Conservation (phyloP, 2,888 invertebrate species). For the Biston stratarius region DNA sequence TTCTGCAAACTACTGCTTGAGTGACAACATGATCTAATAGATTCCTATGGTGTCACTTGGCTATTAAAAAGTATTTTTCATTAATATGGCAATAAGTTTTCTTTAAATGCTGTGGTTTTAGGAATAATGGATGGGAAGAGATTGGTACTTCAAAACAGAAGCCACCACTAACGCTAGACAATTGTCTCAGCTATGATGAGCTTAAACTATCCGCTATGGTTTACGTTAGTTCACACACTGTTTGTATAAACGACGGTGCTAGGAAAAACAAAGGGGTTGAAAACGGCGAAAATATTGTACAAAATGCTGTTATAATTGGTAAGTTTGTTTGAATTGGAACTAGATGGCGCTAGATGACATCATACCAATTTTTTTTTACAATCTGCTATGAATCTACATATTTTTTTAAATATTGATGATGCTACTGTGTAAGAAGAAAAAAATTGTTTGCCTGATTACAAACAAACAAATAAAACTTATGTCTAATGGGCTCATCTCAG, state of each 20-base stretch:
- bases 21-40: too few species aligned
- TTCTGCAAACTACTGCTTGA: too few species aligned
- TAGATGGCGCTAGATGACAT: conserved; percentile 16
- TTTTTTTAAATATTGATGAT: too few species aligned
- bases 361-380: too few species aligned
- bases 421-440: too few species aligned
- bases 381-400: too few species aligned
- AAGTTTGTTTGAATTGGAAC: conserved; percentile 9
- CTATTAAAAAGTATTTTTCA: too few species aligned
- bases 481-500: too few species aligned
- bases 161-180: conserved; percentile 80
- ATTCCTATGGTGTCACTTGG: too few species aligned
- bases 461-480: too few species aligned
- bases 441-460: too few species aligned
- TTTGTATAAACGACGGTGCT: conserved; percentile 87
- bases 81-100: too few species aligned
- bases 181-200: conserved; percentile 88
- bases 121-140: conserved; percentile 86
- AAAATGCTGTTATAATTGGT: conserved; percentile 78
- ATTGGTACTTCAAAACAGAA: conserved; percentile 85
- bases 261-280: conserved; percentile 83
- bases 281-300: conserved; percentile 72
- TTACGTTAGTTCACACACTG: conserved; percentile 85
- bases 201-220: conserved; percentile 87
- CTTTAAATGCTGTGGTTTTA: conserved; percentile 43